Evolutionary conservation across 1,140 invertebrate species (phyloP), one percentile per base, ranked within the genome.

Genomic region (Polypedilum pembai): DNA sequence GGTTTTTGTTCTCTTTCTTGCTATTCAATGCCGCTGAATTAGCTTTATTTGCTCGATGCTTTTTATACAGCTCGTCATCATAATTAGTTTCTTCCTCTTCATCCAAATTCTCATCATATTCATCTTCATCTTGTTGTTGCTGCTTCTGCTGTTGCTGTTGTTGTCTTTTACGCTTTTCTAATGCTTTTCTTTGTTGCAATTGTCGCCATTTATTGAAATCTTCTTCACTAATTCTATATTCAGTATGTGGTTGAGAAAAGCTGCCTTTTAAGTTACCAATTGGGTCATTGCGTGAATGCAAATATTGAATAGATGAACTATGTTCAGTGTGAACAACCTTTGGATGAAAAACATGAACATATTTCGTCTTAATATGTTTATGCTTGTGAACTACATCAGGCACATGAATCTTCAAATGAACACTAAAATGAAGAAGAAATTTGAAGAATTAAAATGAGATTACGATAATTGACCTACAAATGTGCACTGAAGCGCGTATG

Each of bases 281-380:
- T 12, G 65, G 65, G 20, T 69, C 65, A 69, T 69, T 69, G 8
- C 65, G 65, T 21, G 65, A n/a, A 69, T 69, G 65, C 20, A 69
- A 21, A 69, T 20, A 69, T 21, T n/a, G 17, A 20, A 69, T 20
- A 8, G 65, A 18, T 7, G 15, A 18, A 3, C n/a, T n/a, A 15
- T n/a, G 65, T 20, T 69, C 65, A 69, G 65, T 20, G 65, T 69
- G 65, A 69, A 69, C 20, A 18, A 69, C 65, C 65, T 69, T 69
- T 21, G 65, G 65, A 21, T 69, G 65, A 21, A 69, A 69, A 8
- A 69, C 65, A 18, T 69, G 65, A 20, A 69, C 20, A 10, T 69
- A 69, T 20, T 69, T 69, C 1, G 65, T 69, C 20, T 69, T 69
- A 3, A 69, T 5, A 21, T 69, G 65, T 10, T 69, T 69, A 21